Percentiles rank a stretch among this genome's conserved stretches.
phyloP scores from a whole-genome alignment of 2,797 vertebrate genomes.

The Cichlasoma orientale region DNA sequence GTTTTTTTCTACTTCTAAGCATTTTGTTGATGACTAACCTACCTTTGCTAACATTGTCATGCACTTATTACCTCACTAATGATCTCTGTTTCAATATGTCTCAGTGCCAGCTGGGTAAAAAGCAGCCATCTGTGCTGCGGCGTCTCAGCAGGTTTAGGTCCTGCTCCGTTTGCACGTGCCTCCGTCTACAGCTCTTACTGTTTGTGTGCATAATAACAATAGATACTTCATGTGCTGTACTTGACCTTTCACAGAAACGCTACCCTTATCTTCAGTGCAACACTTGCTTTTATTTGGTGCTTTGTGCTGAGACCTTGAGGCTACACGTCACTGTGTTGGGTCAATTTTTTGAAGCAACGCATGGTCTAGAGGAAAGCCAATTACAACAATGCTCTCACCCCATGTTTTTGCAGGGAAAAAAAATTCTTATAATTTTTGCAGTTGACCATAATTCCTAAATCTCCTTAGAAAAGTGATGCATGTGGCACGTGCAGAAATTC shows the following conservation, averaged over 20 bases:
- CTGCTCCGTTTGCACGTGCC: slow-evolving; percentile 31
- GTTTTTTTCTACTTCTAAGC: background rate
- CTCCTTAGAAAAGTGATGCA: background rate
- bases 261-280: background rate
- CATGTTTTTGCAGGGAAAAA: background rate
- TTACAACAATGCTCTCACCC: background rate
- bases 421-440: background rate
- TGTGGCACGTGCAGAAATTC: slow-evolving; percentile 9
- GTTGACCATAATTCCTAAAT: background rate
- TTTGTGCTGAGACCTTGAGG: background rate
- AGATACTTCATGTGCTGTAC: slow-evolving; percentile 14
- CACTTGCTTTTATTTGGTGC: background rate
- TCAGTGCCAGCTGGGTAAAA: slow-evolving; percentile 41
- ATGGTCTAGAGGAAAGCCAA: background rate
- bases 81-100: slow-evolving; percentile 42
- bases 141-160: slow-evolving; percentile 47
- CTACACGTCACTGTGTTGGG: background rate
- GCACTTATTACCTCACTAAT: slow-evolving; percentile 38
- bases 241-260: slow-evolving; percentile 35
- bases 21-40: slow-evolving; percentile 11
- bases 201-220: slow-evolving; percentile 7
- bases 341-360: background rate
- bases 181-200: slow-evolving; percentile 1
- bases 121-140: slow-evolving; percentile 49
- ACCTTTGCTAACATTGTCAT: slow-evolving; percentile 20